Conservation (phyloP, 2,888 invertebrate species). For the Drosophila planitibia region DNA sequence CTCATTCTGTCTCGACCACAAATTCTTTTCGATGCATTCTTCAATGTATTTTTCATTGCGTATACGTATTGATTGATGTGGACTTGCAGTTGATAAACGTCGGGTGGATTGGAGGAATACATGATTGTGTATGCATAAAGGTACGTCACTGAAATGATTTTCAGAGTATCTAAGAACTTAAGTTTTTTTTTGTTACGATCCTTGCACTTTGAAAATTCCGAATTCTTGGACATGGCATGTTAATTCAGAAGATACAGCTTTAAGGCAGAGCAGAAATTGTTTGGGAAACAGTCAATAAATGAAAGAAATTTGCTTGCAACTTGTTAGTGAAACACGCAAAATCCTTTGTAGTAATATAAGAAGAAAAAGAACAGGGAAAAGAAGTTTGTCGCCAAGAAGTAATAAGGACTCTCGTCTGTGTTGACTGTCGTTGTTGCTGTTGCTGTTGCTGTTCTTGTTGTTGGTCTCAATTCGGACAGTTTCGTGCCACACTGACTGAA, state of each 20-base stretch:
- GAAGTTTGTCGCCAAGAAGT: conserved; percentile 75
- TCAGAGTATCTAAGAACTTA: neutral
- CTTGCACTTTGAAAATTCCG: neutral
- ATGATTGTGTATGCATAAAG: neutral
- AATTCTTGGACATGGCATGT: conserved; percentile 7
- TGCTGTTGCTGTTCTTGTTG: conserved; percentile 7
- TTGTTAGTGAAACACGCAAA: conserved; percentile 70
- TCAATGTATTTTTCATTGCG: conserved; percentile 72
- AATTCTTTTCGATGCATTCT: conserved; percentile 31
- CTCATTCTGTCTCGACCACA: neutral
- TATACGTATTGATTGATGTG: conserved; percentile 72
- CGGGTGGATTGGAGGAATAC: neutral
- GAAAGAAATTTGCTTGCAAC: conserved; percentile 54
- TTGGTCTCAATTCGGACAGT: conserved; percentile 34
- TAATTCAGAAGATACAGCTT: conserved; percentile 15
- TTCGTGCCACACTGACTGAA: conserved; percentile 35
- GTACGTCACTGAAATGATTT: too few species aligned
- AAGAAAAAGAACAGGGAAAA: conserved; percentile 43
- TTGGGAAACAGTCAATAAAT: conserved; percentile 37
- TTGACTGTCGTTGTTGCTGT: conserved; percentile 28
- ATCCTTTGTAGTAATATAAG: conserved; percentile 43
- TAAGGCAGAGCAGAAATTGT: conserved; percentile 2
- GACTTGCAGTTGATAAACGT: conserved; percentile 30
- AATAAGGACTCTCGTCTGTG: conserved; percentile 64
- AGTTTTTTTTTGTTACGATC: neutral